These are phyloP conservation scores for Thunnus thynnus DNA, from an alignment of 2,113 vertebrate genomes.

Conservation along the genomic window DNA sequence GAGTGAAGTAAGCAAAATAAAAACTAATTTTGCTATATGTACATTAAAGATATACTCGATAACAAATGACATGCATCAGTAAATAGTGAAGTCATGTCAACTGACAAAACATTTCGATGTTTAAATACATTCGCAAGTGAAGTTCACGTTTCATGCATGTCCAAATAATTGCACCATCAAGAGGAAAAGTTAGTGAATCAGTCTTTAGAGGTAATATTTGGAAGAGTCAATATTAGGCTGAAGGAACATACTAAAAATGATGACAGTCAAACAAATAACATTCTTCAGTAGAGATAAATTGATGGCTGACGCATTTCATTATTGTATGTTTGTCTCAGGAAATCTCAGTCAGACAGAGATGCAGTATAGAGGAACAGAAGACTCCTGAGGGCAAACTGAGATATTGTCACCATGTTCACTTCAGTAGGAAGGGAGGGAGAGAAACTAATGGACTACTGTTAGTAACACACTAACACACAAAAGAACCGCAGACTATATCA, in stretches of 20 bases:
- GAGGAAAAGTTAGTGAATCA: too few species aligned
- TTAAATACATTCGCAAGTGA: too few species aligned
- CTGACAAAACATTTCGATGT: too few species aligned
- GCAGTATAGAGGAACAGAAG: conserved; percentile 45
- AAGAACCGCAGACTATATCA: not conserved
- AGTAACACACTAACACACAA: not conserved
- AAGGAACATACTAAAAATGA: not conserved
- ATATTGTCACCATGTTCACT: conserved; percentile 64
- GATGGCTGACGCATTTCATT: conserved; percentile 21
- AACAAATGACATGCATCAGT: too few species aligned
- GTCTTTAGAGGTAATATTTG: too few species aligned
- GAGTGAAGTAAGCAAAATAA: too few species aligned
- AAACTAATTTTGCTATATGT: too few species aligned
- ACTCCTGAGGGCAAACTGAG: conserved; percentile 54
- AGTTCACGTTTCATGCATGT: too few species aligned
- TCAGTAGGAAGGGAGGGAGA: conserved; percentile 16
- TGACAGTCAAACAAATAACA: not conserved
- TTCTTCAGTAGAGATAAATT: not conserved
- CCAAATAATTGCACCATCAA: too few species aligned
- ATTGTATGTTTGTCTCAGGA: conserved; percentile 10
- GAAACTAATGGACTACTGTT: conserved; percentile 26
- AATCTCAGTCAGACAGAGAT: conserved; percentile 27
- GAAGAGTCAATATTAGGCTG: not conserved
- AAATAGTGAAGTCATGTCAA: too few species aligned
- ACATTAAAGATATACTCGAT: too few species aligned